Evolutionary conservation across 1,140 invertebrate species (phyloP).

Genomic region (Meloidogyne exigua): DNA sequence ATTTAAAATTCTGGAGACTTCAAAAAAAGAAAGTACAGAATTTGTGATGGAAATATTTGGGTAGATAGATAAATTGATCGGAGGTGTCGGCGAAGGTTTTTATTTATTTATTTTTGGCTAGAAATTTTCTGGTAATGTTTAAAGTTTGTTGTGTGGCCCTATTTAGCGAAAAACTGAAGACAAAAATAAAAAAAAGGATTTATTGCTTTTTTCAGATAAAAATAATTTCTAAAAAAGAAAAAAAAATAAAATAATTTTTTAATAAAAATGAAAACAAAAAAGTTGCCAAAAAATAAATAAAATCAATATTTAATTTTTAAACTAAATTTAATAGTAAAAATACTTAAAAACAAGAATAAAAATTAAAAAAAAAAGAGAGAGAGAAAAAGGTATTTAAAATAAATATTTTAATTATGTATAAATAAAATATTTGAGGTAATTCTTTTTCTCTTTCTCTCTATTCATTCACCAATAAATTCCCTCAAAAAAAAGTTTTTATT

Average conservation of each 20-base stretch:
- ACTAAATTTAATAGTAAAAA: no score
- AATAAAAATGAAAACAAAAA: neutral
- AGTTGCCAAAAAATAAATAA: no score
- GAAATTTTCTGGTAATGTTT: neutral
- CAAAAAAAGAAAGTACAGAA: no score
- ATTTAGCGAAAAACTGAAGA: neutral
- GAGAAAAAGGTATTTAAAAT: no score
- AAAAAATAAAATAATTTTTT: slow-evolving; percentile 1
- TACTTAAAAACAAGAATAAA: neutral
- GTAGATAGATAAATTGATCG: no score
- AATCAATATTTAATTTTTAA: no score
- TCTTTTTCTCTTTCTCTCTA: neutral
- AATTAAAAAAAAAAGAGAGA: neutral
- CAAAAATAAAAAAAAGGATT: neutral
- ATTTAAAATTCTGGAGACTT: no score
- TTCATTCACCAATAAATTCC: neutral
- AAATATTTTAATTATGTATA: neutral
- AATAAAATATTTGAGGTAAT: neutral
- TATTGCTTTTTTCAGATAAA: slow-evolving; percentile 9
- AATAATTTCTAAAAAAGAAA: neutral
- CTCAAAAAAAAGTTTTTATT: neutral
- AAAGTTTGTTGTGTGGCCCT: neutral
- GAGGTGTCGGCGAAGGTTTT: neutral
- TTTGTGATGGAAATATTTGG: no score
- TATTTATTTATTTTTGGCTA: neutral